Evolutionary conservation across 2,888 invertebrate genomes (phyloP), one percentile per base, ranked within the genome.

Genomic region (Bursaphelenchus okinawaensis): DNA sequence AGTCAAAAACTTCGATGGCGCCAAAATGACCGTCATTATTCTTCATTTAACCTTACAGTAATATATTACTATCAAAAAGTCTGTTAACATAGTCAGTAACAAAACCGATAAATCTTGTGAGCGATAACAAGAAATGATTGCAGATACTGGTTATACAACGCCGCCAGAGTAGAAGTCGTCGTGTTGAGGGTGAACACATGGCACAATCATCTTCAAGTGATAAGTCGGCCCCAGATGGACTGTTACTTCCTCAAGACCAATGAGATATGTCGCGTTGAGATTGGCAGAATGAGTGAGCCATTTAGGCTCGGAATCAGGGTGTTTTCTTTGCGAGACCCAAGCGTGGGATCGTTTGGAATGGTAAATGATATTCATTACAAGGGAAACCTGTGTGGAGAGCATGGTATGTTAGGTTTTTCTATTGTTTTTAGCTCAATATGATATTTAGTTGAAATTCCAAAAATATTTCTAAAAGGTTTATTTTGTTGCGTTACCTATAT

Each of bases 81-180:
- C n/a, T n/a, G n/a, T n/a, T n/a, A n/a, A n/a, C n/a, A n/a, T n/a
- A n/a, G n/a, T n/a, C n/a, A n/a, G n/a, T n/a, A n/a, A n/a, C n/a
- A n/a, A n/a, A n/a, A n/a, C n/a, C n/a, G n/a, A n/a, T n/a, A n/a
- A n/a, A n/a, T n/a, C n/a, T n/a, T n/a, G n/a, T n/a, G n/a, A n/a
- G n/a, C n/a, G n/a, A n/a, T n/a, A n/a, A n/a, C n/a, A n/a, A n/a
- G n/a, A n/a, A n/a, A n/a, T n/a, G n/a, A n/a, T 66, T 77, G 51
- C 66, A 80, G 79, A 28, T 81, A 77, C 56, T 81, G 81, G 81
- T 72, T 81, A 8, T 80, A 81, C 68, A 81, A 81, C 59, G 68
- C 72, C 24, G 81, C 81, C 1, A 74, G 77, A 55, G 58, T 81
- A 3, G 81, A 81, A 70, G 79, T 81, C 4, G 59, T 81, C 3